phyloP scores from a whole-genome alignment of 92 coral and sea anemone genomes.

The Nematostella vectensis region DNA sequence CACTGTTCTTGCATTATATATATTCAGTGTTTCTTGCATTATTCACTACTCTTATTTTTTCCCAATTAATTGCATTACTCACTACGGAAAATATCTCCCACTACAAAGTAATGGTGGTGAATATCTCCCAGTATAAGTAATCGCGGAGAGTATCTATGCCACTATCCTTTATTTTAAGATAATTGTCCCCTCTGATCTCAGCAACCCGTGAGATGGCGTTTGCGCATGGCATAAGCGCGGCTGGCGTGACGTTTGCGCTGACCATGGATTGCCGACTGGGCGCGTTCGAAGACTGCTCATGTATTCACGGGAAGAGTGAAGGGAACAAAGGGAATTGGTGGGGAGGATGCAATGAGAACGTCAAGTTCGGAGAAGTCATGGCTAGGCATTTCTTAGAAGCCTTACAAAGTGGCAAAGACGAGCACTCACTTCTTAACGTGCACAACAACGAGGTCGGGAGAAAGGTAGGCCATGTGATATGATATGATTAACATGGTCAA shows the following conservation, averaged over 20 bases:
- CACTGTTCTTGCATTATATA: too few relatives aligned
- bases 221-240: constrained; percentile 62
- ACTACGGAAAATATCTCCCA: too few relatives aligned
- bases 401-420: constrained; percentile 37
- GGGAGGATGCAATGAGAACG: constrained; percentile 90
- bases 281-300: constrained; percentile 60
- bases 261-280: constrained; percentile 48
- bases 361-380: constrained; percentile 61
- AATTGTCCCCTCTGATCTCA: constrained; percentile 5
- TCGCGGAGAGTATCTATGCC: too few relatives aligned
- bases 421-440: constrained; percentile 41
- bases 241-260: constrained; percentile 58
- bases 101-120: too few relatives aligned
- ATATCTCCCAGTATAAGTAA: too few relatives aligned
- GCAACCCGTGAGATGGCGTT: constrained; percentile 72
- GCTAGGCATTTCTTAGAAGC: constrained; percentile 64
- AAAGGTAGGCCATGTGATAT: too few relatives aligned
- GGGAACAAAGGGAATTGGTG: constrained; percentile 29
- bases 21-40: too few relatives aligned
- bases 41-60: too few relatives aligned
- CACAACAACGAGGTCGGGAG: constrained; percentile 93
- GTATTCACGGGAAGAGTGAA: constrained; percentile 20
- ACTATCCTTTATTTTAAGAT: background rate
- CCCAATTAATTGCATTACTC: too few relatives aligned
- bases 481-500: too few relatives aligned